phyloP scores from a whole-genome alignment of 1,140 invertebrate species.

The Papilio polyxenes region DNA sequence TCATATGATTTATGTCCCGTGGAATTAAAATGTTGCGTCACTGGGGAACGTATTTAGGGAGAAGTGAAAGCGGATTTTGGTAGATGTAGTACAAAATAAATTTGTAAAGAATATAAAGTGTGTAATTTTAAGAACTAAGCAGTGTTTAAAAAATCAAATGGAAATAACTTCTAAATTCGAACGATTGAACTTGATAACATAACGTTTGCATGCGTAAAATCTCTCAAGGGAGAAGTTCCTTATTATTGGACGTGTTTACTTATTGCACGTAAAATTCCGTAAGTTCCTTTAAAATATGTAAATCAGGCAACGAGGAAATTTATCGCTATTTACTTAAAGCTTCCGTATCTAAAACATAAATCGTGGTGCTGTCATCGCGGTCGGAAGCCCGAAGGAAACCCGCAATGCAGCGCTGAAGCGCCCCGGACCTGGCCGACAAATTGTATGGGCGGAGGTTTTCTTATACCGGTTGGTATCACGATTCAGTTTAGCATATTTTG shows the following conservation, averaged over 20 bases:
- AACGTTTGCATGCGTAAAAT: no score
- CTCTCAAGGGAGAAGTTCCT: no score
- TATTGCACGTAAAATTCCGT: background rate
- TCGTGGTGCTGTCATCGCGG: background rate
- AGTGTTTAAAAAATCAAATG: no score
- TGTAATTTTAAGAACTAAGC: no score
- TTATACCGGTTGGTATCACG: background rate
- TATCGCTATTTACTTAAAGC: background rate
- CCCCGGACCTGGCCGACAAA: background rate
- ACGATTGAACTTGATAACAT: no score
- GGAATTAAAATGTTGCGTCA: constrained; percentile 52
- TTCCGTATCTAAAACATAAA: background rate
- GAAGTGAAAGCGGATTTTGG: background rate
- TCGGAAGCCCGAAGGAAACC: background rate
- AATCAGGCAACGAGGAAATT: background rate
- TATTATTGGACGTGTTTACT: no score
- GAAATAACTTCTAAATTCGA: no score
- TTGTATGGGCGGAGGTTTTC: background rate
- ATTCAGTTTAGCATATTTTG: background rate
- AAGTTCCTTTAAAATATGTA: background rate
- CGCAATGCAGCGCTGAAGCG: background rate
- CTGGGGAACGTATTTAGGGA: constrained; percentile 30
- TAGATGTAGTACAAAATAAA: no score
- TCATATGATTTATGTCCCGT: constrained; percentile 50
- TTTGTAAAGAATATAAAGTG: no score